Evolutionary conservation across 92 coral and sea anemone genomes (phyloP).

Genomic region (Siderastrea siderea): DNA sequence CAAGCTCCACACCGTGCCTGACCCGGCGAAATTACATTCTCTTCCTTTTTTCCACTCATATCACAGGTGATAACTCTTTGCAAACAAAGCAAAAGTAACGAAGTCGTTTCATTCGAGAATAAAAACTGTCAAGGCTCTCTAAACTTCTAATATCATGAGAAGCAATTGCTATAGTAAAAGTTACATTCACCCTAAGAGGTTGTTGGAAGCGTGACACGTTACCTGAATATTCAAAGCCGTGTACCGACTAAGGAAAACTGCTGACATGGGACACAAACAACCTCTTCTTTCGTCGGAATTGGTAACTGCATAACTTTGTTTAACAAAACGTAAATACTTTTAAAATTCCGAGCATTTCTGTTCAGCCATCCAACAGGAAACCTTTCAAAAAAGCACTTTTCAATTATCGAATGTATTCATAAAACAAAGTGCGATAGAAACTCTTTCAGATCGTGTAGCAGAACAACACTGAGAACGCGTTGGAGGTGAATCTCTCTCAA

Average conservation of each 20-base stretch:
- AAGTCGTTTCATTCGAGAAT: too few species aligned
- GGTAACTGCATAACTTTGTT: neutral
- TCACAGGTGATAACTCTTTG: too few species aligned
- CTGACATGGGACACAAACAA: too few species aligned
- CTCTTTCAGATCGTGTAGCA: neutral
- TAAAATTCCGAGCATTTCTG: constrained; percentile 12
- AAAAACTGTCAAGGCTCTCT: too few species aligned
- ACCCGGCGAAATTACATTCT: neutral
- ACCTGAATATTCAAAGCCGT: too few species aligned
- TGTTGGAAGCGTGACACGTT: too few species aligned
- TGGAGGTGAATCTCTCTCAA: too few species aligned
- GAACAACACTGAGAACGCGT: neutral
- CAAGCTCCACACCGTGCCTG: neutral
- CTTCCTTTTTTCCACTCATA: neutral
- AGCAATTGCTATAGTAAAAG: too few species aligned
- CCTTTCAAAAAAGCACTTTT: neutral
- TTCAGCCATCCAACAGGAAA: neutral
- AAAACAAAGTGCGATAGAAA: neutral
- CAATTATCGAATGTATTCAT: neutral
- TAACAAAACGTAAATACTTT: constrained; percentile 1
- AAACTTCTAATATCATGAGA: too few species aligned
- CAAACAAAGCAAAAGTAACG: too few species aligned
- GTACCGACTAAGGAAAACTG: too few species aligned
- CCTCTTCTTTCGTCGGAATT: neutral
- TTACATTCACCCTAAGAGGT: too few species aligned